Evolutionary conservation across 2,888 invertebrate species (phyloP).

Genomic region (Ectemnius continuus): DNA sequence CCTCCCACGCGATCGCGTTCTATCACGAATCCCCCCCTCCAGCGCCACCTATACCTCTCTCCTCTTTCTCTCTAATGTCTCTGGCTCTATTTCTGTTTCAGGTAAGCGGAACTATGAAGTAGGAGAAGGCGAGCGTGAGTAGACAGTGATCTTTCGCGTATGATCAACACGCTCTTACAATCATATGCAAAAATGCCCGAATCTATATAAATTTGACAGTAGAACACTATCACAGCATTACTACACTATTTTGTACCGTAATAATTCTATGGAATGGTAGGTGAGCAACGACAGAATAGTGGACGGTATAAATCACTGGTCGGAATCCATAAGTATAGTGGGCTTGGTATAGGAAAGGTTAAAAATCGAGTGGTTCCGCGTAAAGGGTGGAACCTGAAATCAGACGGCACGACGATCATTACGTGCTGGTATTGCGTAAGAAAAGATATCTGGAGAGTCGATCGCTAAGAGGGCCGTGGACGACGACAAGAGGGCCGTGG

Average conservation of each 20-base stretch:
- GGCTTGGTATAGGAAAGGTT: background rate
- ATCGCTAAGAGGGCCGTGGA: background rate
- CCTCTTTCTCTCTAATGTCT: conserved; percentile 28
- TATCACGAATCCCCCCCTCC: conserved; percentile 27
- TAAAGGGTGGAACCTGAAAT: background rate
- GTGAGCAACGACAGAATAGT: background rate
- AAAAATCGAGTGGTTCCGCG: background rate
- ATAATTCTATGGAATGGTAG: background rate
- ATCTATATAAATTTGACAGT: too few species aligned
- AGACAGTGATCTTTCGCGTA: background rate
- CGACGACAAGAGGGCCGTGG: conserved; percentile 12
- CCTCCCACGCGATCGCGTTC: conserved; percentile 44
- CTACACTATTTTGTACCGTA: too few species aligned
- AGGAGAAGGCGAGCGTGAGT: conserved; percentile 2
- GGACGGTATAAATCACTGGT: background rate
- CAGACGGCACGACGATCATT: conserved; percentile 13
- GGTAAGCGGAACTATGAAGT: conserved; percentile 56
- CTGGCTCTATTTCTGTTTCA: conserved; percentile 62
- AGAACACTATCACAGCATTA: too few species aligned
- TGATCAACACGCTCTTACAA: too few species aligned
- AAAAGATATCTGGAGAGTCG: background rate
- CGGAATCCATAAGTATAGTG: background rate
- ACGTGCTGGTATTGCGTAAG: background rate
- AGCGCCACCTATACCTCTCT: too few species aligned
- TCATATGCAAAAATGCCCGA: too few species aligned